These are phyloP conservation scores for Odontothrips loti DNA, from an alignment of 2,888 invertebrate genomes.

Conservation along the genomic window DNA sequence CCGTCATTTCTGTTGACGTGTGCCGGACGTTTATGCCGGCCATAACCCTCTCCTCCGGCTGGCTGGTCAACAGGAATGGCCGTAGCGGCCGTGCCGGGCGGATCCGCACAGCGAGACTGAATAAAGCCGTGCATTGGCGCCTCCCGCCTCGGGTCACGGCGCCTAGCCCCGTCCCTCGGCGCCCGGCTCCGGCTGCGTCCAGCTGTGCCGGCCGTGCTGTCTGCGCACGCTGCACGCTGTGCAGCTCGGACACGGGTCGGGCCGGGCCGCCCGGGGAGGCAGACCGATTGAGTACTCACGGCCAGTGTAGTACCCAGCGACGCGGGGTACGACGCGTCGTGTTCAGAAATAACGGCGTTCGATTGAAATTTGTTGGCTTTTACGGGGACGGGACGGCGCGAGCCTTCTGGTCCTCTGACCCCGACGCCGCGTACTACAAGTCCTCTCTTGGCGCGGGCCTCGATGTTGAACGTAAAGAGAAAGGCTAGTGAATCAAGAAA, in stretches of 20 bases:
- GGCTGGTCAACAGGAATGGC: neutral
- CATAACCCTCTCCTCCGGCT: neutral
- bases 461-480: too few species aligned
- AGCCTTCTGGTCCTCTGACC: too few species aligned
- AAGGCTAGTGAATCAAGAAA: too few species aligned
- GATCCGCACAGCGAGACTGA: slow-evolving; percentile 1
- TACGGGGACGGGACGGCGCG: too few species aligned
- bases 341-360: too few species aligned
- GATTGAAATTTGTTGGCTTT: too few species aligned
- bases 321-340: too few species aligned
- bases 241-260: neutral
- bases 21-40: slow-evolving; percentile 19
- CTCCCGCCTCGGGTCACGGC: slow-evolving; percentile 19
- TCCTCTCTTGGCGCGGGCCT: too few species aligned
- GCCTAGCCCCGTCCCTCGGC: neutral
- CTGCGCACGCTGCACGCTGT: neutral
- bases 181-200: neutral
- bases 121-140: slow-evolving; percentile 3
- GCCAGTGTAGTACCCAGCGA: too few species aligned
- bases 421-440: too few species aligned
- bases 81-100: neutral
- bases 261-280: neutral
- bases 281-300: too few species aligned
- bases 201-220: neutral
- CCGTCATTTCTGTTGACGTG: slow-evolving; percentile 19